A percentile compares a stretch with the other conserved stretches of the same genome.
phyloP scores from a whole-genome alignment of 2,113 vertebrate species.

The Catharus bicknelli region DNA sequence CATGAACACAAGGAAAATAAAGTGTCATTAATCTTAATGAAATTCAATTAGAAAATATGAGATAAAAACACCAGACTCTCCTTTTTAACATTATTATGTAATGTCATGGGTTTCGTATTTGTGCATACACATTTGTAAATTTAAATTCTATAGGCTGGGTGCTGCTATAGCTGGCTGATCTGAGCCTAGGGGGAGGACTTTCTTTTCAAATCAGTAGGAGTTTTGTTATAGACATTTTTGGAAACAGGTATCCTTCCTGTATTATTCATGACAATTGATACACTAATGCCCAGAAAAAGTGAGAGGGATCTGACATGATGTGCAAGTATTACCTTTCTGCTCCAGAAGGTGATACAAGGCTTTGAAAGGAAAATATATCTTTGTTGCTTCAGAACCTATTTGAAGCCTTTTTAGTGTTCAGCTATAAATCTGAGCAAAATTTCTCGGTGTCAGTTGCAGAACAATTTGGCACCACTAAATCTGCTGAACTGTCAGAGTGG shows the following conservation, averaged over 20 bases:
- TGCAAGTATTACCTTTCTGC: not conserved
- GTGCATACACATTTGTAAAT: not conserved
- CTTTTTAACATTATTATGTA: not conserved
- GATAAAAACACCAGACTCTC: slow-evolving; percentile 3
- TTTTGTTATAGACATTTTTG: not conserved
- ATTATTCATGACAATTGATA: not conserved
- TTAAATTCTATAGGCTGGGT: not conserved
- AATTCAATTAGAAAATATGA: slow-evolving; percentile 9
- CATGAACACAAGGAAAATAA: not conserved
- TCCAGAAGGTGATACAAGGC: not conserved
- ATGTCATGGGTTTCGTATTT: not conserved
- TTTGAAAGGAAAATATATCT: slow-evolving; percentile 12
- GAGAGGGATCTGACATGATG: not conserved
- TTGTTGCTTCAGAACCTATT: not conserved
- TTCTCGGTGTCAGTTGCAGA: not conserved
- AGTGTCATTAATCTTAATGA: slow-evolving; percentile 11
- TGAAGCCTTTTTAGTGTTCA: not conserved
- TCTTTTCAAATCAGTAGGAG: not conserved
- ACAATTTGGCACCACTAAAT: not conserved
- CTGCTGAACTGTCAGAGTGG: not conserved
- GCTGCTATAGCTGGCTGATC: not conserved
- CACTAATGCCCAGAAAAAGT: not conserved
- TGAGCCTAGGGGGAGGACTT: not conserved
- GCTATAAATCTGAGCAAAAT: slow-evolving; percentile 5
- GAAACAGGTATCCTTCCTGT: not conserved